phyloP scores from a whole-genome alignment of 2,113 vertebrate species.

The Eurypyga helias region DNA sequence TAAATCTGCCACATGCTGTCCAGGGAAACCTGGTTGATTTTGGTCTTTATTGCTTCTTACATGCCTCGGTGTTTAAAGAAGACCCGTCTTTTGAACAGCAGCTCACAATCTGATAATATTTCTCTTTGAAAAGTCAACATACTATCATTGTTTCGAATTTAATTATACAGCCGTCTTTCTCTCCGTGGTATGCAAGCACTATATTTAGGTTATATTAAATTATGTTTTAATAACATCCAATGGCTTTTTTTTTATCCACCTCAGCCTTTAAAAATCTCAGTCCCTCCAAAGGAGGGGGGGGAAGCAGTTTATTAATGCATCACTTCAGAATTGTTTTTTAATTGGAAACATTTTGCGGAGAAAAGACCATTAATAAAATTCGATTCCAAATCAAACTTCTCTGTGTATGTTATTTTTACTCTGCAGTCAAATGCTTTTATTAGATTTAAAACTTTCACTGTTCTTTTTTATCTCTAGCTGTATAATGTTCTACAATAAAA shows the following conservation, averaged over 20 bases:
- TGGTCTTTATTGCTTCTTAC: slow-evolving; percentile 54
- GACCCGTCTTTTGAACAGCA: slow-evolving; percentile 57
- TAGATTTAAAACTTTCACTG: slow-evolving; percentile 85
- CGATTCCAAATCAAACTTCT: slow-evolving; percentile 81
- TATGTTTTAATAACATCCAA: slow-evolving; percentile 76
- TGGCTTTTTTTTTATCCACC: slow-evolving; percentile 65
- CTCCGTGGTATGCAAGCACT: slow-evolving; percentile 55
- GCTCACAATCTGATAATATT: slow-evolving; percentile 70
- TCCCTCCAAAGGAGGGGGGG: slow-evolving; percentile 48
- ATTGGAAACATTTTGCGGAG: slow-evolving; percentile 83
- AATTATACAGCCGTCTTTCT: slow-evolving; percentile 52
- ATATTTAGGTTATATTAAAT: slow-evolving; percentile 75
- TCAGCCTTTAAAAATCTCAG: slow-evolving; percentile 68
- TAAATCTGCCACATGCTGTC: slow-evolving; percentile 25
- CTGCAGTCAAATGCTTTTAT: slow-evolving; percentile 84
- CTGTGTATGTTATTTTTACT: slow-evolving; percentile 83
- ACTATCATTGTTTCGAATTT: slow-evolving; percentile 64
- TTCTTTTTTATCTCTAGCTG: slow-evolving; percentile 81
- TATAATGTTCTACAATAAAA: slow-evolving; percentile 83
- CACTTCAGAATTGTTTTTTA: slow-evolving; percentile 82
- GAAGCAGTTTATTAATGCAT: slow-evolving; percentile 78
- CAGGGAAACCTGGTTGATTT: background rate
- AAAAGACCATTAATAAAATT: slow-evolving; percentile 82
- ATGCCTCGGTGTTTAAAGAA: slow-evolving; percentile 49
- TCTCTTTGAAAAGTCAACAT: slow-evolving; percentile 71